phyloP scores from a whole-genome alignment of 1,140 invertebrate genomes.

The Ganaspis sp. region DNA sequence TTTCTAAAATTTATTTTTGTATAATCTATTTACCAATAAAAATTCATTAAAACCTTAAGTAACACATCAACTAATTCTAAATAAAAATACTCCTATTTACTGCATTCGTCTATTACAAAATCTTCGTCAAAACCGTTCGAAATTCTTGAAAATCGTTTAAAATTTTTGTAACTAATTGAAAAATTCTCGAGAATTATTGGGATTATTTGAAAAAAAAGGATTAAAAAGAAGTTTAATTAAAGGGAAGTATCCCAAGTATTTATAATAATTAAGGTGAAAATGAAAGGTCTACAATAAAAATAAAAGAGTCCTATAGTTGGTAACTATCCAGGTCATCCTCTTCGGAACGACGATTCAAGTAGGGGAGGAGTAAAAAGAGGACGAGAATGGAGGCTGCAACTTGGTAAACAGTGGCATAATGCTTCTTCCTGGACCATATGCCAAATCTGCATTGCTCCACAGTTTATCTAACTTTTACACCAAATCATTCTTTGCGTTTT shows the following conservation, averaged over 20 bases:
- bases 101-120: too few species aligned
- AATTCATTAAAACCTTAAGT: too few species aligned
- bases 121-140: too few species aligned
- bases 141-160: too few species aligned
- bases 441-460: slow-evolving; percentile 56
- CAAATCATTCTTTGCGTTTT: not conserved
- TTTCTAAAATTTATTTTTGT: too few species aligned
- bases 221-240: not conserved
- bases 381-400: slow-evolving; percentile 44
- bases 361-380: slow-evolving; percentile 43
- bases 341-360: slow-evolving; percentile 54
- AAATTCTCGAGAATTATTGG: too few species aligned
- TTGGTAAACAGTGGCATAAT: slow-evolving; percentile 43
- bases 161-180: too few species aligned
- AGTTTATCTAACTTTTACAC: slow-evolving; percentile 1
- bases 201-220: too few species aligned
- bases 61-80: too few species aligned
- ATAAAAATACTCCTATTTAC: too few species aligned
- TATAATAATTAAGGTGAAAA: not conserved
- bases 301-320: slow-evolving; percentile 54
- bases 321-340: slow-evolving; percentile 72
- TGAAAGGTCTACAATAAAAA: slow-evolving; percentile 12
- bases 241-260: slow-evolving; percentile 43
- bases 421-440: slow-evolving; percentile 65
- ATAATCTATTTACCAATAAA: too few species aligned